Evolutionary conservation across 1,140 invertebrate species (phyloP).

Genomic region (Planococcus citri): DNA sequence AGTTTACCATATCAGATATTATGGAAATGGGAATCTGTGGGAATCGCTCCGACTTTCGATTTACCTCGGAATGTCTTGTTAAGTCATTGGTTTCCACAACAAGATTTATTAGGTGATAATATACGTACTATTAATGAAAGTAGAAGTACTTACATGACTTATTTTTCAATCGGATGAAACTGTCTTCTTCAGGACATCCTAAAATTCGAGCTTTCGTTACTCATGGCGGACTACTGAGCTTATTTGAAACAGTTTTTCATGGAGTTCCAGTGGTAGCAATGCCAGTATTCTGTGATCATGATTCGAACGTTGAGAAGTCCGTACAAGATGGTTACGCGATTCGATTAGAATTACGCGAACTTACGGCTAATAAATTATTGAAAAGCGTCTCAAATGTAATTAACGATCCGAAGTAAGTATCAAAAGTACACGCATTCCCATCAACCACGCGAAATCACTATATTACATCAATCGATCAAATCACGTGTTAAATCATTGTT

Average conservation of each 20-base stretch:
- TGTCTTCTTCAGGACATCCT: slow-evolving; percentile 42
- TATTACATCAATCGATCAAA: not conserved
- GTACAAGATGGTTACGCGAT: slow-evolving; percentile 2
- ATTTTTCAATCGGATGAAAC: not conserved
- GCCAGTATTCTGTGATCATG: slow-evolving; percentile 67
- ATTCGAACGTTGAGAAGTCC: slow-evolving; percentile 45
- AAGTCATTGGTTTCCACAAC: slow-evolving; percentile 24
- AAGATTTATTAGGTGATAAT: slow-evolving; percentile 24
- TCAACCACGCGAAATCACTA: no score
- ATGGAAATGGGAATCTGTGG: slow-evolving; percentile 43
- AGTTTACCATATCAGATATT: slow-evolving; percentile 39
- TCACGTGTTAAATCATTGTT: not conserved
- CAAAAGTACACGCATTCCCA: not conserved
- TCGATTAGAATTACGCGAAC: not conserved
- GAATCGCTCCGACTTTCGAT: not conserved
- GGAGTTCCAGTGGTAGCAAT: slow-evolving; percentile 60
- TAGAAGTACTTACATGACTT: not conserved
- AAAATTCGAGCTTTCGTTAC: slow-evolving; percentile 65
- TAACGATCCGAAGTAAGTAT: slow-evolving; percentile 12
- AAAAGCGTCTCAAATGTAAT: not conserved
- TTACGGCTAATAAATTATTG: slow-evolving; percentile 1
- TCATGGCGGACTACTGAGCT: slow-evolving; percentile 65
- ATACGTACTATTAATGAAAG: not conserved
- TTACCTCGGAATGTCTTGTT: slow-evolving; percentile 21
- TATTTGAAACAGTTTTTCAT: slow-evolving; percentile 68